Evolutionary conservation across 2,888 invertebrate genomes (phyloP).

Genomic region (Nymphalis polychloros): DNA sequence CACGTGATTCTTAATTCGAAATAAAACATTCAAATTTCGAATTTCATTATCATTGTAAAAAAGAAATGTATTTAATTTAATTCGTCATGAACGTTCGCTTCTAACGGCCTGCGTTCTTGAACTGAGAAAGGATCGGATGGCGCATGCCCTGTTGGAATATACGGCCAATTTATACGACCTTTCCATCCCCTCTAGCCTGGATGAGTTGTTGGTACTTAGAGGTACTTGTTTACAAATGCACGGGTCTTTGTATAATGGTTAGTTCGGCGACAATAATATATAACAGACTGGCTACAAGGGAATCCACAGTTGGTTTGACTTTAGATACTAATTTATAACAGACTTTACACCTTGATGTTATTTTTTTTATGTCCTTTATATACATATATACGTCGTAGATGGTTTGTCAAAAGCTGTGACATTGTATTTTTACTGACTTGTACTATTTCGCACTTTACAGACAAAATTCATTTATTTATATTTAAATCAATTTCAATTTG

Average conservation of each 20-base stretch:
- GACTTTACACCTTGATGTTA: slow-evolving; percentile 22
- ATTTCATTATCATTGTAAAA: slow-evolving; percentile 39
- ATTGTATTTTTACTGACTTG: neutral
- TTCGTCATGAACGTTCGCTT: slow-evolving; percentile 19
- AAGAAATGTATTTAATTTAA: slow-evolving; percentile 14
- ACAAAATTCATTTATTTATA: too few species aligned
- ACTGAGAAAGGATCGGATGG: slow-evolving; percentile 45
- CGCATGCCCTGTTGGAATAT: slow-evolving; percentile 66
- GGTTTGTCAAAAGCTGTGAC: neutral
- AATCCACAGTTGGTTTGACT: slow-evolving; percentile 74
- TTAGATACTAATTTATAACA: slow-evolving; percentile 37
- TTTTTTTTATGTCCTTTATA: neutral
- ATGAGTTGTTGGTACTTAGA: slow-evolving; percentile 26
- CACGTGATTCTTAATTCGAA: neutral
- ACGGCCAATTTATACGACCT: slow-evolving; percentile 50
- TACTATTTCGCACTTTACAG: too few species aligned
- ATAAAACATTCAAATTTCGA: neutral
- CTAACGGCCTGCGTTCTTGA: slow-evolving; percentile 31
- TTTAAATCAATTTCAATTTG: too few species aligned
- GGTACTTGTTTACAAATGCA: slow-evolving; percentile 26
- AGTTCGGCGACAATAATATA: slow-evolving; percentile 45
- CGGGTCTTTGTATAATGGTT: slow-evolving; percentile 49
- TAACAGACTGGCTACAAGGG: slow-evolving; percentile 45
- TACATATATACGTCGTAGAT: neutral
- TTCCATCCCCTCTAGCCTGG: slow-evolving; percentile 42